These are phyloP conservation scores for Lethocerus indicus DNA, from an alignment of 1,140 invertebrate species.

Conservation along the genomic window DNA sequence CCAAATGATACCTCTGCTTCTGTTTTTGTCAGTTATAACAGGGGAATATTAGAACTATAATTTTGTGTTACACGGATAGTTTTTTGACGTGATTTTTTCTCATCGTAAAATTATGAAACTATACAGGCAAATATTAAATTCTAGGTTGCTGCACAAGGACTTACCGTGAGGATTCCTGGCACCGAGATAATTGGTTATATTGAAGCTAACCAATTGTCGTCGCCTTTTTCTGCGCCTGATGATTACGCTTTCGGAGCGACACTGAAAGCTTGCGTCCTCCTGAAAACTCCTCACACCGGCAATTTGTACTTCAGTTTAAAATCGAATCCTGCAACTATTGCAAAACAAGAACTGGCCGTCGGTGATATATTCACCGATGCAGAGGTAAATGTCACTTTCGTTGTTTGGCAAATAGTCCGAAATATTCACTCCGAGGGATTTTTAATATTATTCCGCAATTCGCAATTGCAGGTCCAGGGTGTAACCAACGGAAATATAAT, in stretches of 20 bases:
- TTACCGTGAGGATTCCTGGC: background rate
- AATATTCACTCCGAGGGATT: too few relatives aligned
- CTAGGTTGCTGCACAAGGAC: background rate
- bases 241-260: background rate
- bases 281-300: background rate
- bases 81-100: too few relatives aligned
- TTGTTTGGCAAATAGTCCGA: too few relatives aligned
- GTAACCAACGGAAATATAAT: too few relatives aligned
- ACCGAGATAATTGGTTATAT: background rate
- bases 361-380: background rate
- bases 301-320: background rate
- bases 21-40: too few relatives aligned
- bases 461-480: too few relatives aligned
- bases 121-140: background rate
- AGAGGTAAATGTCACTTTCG: conserved; percentile 2
- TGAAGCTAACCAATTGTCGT: background rate
- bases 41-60: too few relatives aligned
- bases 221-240: background rate
- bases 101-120: too few relatives aligned
- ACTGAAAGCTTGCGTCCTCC: background rate
- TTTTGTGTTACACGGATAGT: too few relatives aligned
- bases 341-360: background rate
- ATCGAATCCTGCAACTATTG: background rate
- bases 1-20: too few relatives aligned
- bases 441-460: too few relatives aligned